These are phyloP conservation scores for Propithecus coquereli DNA, from an alignment of 2,113 vertebrate genomes.

Conservation along the genomic window DNA sequence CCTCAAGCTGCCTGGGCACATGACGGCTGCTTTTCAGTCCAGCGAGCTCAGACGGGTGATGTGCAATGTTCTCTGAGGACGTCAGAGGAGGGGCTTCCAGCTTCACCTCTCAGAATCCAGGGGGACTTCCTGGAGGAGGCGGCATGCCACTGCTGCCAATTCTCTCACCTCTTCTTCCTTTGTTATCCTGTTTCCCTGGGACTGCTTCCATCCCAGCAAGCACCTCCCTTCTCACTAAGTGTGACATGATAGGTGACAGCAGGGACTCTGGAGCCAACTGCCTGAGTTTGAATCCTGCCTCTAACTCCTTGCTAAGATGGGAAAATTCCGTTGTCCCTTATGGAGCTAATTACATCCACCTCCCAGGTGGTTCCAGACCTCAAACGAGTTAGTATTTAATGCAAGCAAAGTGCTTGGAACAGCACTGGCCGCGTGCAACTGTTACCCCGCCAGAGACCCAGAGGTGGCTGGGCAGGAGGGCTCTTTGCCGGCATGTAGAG, in stretches of 20 bases:
- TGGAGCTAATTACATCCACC: not conserved
- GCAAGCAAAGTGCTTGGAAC: not conserved
- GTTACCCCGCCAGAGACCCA: rapidly evolving
- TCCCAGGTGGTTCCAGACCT: not conserved
- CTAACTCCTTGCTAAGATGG: not conserved
- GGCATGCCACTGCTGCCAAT: not conserved
- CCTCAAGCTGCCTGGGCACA: not conserved
- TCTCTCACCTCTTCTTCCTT: not conserved
- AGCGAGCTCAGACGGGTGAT: not conserved
- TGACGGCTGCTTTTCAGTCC: not conserved
- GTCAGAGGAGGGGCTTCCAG: not conserved
- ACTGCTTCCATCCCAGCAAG: not conserved
- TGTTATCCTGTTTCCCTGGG: not conserved
- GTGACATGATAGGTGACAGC: not conserved
- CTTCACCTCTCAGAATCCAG: not conserved
- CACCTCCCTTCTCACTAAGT: not conserved
- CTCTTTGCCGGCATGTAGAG: rapidly evolving
- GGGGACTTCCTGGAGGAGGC: not conserved
- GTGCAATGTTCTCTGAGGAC: not conserved
- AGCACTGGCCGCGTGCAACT: rapidly evolving
- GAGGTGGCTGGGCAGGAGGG: not conserved
- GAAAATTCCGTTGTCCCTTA: not conserved
- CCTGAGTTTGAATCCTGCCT: not conserved
- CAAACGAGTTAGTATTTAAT: not conserved
- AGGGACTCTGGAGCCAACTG: not conserved